Conservation (phyloP, 2,888 invertebrate genomes). For the Epistrophella euchroma region DNA sequence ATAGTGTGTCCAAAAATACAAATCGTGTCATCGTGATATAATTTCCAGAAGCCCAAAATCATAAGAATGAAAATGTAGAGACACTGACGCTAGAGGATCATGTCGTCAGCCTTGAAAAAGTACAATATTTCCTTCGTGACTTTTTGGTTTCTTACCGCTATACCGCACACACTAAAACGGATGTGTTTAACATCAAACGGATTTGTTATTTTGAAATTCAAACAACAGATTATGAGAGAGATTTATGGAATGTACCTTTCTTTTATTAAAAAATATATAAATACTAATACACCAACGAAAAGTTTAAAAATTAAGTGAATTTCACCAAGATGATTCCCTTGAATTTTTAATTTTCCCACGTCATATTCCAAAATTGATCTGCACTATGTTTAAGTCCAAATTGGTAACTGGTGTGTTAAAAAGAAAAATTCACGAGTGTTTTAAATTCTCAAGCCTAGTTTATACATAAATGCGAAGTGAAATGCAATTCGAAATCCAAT, state of each 20-base stretch:
- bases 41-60: background rate
- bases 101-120: slow-evolving; percentile 66
- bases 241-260: slow-evolving; percentile 57
- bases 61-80: background rate
- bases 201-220: slow-evolving; percentile 56
- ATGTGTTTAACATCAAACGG: slow-evolving; percentile 66
- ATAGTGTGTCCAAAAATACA: slow-evolving; percentile 66
- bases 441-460: too few relatives aligned
- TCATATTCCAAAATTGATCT: too few relatives aligned
- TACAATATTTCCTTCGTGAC: slow-evolving; percentile 45
- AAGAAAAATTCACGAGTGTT: too few relatives aligned
- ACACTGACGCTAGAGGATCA: slow-evolving; percentile 22
- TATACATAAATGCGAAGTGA: too few relatives aligned
- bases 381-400: too few relatives aligned
- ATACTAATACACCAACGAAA: background rate
- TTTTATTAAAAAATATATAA: background rate
- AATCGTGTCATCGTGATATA: slow-evolving; percentile 58
- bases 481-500: too few relatives aligned
- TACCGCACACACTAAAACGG: slow-evolving; percentile 31
- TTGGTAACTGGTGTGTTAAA: too few relatives aligned
- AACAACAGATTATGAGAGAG: slow-evolving; percentile 69
- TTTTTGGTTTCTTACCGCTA: slow-evolving; percentile 32
- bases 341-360: too few relatives aligned
- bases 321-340: background rate
- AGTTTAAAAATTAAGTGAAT: background rate